These are phyloP conservation scores for Coronaproctus castanopsis DNA, from an alignment of 2,888 invertebrate genomes.

Conservation along the genomic window DNA sequence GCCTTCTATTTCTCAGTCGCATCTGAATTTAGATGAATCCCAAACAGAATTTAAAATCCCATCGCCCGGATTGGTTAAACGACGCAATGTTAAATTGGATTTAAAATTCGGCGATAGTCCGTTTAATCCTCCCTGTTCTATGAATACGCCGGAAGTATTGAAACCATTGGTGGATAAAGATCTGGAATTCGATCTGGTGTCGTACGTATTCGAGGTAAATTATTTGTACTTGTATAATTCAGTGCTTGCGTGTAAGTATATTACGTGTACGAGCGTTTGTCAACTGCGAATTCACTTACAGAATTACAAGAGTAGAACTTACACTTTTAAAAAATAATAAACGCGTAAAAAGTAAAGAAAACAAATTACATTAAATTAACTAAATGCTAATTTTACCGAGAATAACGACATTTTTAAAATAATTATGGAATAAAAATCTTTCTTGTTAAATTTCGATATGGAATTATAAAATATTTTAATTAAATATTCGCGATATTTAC, in stretches of 20 bases:
- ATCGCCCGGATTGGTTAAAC: not conserved
- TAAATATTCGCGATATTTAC: no score
- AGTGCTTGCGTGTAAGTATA: not conserved
- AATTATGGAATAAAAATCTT: no score
- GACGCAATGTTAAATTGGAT: constrained; percentile 7
- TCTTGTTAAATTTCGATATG: no score
- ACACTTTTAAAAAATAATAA: no score
- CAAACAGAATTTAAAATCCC: constrained; percentile 1
- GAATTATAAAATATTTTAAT: no score
- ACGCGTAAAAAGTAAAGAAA: no score
- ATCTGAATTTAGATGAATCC: not conserved
- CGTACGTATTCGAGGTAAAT: constrained; percentile 27
- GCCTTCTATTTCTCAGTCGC: constrained; percentile 10
- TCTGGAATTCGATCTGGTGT: constrained; percentile 25
- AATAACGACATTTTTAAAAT: no score
- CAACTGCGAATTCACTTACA: no score
- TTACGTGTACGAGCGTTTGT: no score
- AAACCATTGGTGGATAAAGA: constrained; percentile 24
- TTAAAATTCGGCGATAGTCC: constrained; percentile 1
- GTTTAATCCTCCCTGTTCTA: not conserved
- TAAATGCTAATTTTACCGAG: no score
- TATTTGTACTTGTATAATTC: not conserved
- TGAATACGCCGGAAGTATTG: constrained; percentile 28
- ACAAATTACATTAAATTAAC: no score
- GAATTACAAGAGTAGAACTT: no score